phyloP scores from a whole-genome alignment of 2,888 invertebrate genomes.

The Cantharis flavilabris region DNA sequence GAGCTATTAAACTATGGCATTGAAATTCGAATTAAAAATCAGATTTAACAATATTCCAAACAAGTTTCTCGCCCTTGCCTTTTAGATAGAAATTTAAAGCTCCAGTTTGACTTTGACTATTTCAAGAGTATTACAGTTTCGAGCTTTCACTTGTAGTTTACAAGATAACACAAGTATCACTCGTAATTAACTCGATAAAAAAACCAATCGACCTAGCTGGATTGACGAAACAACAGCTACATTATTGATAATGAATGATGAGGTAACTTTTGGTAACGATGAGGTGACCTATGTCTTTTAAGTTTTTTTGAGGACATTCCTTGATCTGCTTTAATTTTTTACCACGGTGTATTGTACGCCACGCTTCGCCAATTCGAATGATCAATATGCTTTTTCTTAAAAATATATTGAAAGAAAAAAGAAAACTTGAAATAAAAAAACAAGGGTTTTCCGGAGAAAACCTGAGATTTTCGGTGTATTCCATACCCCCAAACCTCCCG shows the following conservation, averaged over 20 bases:
- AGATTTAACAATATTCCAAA: not conserved
- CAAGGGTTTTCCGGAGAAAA: no score
- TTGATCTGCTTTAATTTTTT: no score
- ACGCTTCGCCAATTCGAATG: no score
- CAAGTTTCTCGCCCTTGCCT: not conserved
- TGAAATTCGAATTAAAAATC: not conserved
- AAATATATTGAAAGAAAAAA: no score
- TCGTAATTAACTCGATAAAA: not conserved
- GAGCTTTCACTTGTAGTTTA: not conserved
- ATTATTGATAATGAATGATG: not conserved
- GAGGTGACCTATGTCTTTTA: not conserved
- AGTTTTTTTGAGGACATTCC: not conserved
- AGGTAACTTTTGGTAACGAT: no score
- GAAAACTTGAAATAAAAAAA: no score
- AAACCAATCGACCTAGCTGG: not conserved
- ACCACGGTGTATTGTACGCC: no score
- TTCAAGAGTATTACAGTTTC: not conserved
- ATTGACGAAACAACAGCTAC: not conserved
- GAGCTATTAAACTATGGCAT: not conserved
- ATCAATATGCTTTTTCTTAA: no score
- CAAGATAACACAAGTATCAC: not conserved
- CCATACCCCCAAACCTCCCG: no score
- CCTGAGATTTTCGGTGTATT: no score
- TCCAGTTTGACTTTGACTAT: not conserved
- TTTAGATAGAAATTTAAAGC: not conserved